Base-by-base conservation (phyloP, 2,797 vertebrate genomes). In the Melanotaenia nigrans region DNA sequence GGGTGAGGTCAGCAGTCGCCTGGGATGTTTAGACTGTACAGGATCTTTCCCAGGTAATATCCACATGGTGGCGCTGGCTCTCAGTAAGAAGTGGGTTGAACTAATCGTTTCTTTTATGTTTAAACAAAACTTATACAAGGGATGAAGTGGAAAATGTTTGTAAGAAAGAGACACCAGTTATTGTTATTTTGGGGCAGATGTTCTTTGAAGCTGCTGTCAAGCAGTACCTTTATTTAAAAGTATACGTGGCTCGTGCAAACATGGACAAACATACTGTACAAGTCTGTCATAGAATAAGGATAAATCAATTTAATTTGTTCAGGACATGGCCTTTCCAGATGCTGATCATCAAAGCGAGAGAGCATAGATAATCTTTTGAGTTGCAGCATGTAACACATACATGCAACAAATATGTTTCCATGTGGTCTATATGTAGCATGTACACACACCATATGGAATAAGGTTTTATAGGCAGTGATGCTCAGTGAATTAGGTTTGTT, bases 21-120 rank as follows among this genome's bases (percentile, higher is more conserved):
- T 65, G 13, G 60, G 66, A 78, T 78, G 62, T 68, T 55, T 7
- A 58, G 42, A 6, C 65, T 32, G 9, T 5, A 12, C 40, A 3
- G 45, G 16, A 30, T 55, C 8, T n/a, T 58, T 40, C 35, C 9
- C 22, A 18, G 49, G 54, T 35, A 54, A 3, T 10, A 25, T 58
- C 74, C 89, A 67, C 74, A n/a, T 51, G 78, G 65, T 77, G 83
- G 78, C 72, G 65, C 85, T 79, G 35, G 32, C 69, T 55, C 55
- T 30, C 3, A 54, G 28, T 51, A 10, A 62, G 22, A 47, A 30
- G 4, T 25, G 40, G 7, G 9, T 49, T 70, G 51, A 33, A 49
- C 51, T 40, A 40, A 30, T 58, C 35, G 25, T 70, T 33, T 51
- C 9, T 33, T 30, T 38, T 75, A 67, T 30, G 24, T 33, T 64